phyloP scores from a whole-genome alignment of 2,797 vertebrate species.

The Apogon hyalosoma region DNA sequence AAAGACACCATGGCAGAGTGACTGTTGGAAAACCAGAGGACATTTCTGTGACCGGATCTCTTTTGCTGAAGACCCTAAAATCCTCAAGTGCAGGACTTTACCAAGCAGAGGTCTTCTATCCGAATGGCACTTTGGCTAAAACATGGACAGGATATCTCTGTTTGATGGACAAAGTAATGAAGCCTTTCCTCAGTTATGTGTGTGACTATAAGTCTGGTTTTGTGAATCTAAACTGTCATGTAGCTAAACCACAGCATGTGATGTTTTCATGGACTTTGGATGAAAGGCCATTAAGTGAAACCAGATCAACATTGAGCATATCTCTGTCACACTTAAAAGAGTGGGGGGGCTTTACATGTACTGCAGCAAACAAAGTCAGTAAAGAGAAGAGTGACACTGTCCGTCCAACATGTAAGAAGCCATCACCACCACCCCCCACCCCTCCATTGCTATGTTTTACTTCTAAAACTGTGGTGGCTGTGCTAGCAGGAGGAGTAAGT shows the following conservation, averaged over 20 bases:
- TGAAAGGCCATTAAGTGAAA: slow-evolving; percentile 52
- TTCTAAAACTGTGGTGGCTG: slow-evolving; percentile 3
- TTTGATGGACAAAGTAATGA: slow-evolving; percentile 57
- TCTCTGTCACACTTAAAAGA: slow-evolving; percentile 44
- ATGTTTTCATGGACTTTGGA: slow-evolving; percentile 63
- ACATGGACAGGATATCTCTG: slow-evolving; percentile 47
- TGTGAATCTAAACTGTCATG: slow-evolving; percentile 56
- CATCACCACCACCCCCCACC: background rate
- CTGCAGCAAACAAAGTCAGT: slow-evolving; percentile 59
- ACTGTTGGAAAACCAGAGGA: slow-evolving; percentile 54
- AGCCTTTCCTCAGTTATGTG: slow-evolving; percentile 57
- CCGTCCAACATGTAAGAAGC: slow-evolving; percentile 39
- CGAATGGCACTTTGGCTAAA: background rate
- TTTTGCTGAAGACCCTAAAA: slow-evolving; percentile 57
- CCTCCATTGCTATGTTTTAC: slow-evolving; percentile 45
- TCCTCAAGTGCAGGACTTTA: slow-evolving; percentile 61
- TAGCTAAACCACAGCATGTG: slow-evolving; percentile 44
- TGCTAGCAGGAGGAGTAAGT: slow-evolving; percentile 43
- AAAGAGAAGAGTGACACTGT: slow-evolving; percentile 51
- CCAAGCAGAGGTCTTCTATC: slow-evolving; percentile 8
- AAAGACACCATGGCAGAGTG: slow-evolving; percentile 10
- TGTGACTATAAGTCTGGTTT: slow-evolving; percentile 54
- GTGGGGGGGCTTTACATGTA: slow-evolving; percentile 51
- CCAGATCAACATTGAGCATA: slow-evolving; percentile 46
- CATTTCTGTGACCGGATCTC: slow-evolving; percentile 53